These are phyloP conservation scores for Nomada ferruginata DNA, from an alignment of 2,888 invertebrate genomes.

Conservation along the genomic window DNA sequence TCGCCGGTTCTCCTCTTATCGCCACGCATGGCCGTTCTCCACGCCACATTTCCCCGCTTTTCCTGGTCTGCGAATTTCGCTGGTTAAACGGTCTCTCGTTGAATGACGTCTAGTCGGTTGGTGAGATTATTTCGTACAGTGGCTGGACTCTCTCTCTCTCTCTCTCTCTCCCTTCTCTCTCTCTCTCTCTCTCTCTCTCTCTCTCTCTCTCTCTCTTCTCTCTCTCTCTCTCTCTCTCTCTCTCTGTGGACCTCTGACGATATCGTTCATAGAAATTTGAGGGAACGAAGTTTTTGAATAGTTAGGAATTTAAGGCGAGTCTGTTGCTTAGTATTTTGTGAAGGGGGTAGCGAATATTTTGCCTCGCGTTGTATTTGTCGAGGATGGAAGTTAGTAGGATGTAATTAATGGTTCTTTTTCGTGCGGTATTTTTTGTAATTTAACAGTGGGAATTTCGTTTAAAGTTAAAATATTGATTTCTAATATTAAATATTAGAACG, in stretches of 20 bases:
- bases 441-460: no score
- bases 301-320: neutral
- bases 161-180: neutral
- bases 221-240: neutral
- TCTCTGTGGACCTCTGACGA: neutral
- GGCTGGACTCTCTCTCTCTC: neutral
- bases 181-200: neutral
- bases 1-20: slow-evolving; percentile 32
- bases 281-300: neutral
- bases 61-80: slow-evolving; percentile 28
- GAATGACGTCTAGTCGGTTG: slow-evolving; percentile 8
- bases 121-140: slow-evolving; percentile 9
- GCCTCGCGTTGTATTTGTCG: neutral
- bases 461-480: no score
- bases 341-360: no score
- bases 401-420: no score
- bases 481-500: no score
- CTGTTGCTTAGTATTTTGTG: neutral
- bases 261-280: neutral
- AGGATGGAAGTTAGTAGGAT: no score
- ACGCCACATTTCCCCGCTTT: slow-evolving; percentile 27
- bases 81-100: slow-evolving; percentile 25
- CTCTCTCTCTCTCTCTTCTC: neutral
- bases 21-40: slow-evolving; percentile 13
- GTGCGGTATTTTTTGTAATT: no score